phyloP scores from a whole-genome alignment of 2,888 invertebrate genomes.

The Eupeodes latifasciatus region DNA sequence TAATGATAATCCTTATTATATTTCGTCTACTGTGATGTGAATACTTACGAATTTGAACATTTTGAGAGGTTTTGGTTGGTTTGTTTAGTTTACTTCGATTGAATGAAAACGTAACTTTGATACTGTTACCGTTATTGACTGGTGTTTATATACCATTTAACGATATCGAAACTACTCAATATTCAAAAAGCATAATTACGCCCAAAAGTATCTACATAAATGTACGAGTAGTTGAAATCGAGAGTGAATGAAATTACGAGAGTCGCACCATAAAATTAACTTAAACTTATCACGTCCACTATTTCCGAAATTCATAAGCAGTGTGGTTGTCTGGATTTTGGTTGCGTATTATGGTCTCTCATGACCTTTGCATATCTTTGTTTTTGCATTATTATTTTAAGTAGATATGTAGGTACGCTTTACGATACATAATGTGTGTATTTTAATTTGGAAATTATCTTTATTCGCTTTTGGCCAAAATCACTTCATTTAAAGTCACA shows the following conservation, averaged over 20 bases:
- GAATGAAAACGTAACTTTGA: conserved; percentile 68
- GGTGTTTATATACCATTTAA: conserved; percentile 56
- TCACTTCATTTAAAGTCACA: not conserved
- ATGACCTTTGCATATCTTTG: conserved; percentile 9
- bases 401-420: no score
- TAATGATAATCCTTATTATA: not conserved
- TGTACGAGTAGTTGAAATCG: conserved; percentile 55
- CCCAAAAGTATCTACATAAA: not conserved
- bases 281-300: not conserved
- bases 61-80: conserved; percentile 32
- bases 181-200: conserved; percentile 29
- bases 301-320: not conserved
- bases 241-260: conserved; percentile 48
- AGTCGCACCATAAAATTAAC: not conserved
- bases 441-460: not conserved
- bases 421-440: not conserved
- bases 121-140: conserved; percentile 35
- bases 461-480: not conserved
- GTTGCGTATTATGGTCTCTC: not conserved
- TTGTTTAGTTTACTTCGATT: conserved; percentile 62
- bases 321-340: not conserved
- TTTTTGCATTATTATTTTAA: not conserved
- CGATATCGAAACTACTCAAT: conserved; percentile 34
- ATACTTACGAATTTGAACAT: conserved; percentile 66
- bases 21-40: not conserved